Evolutionary conservation across 2,888 invertebrate species (phyloP).

Genomic region (Ectemnius cavifrons): DNA sequence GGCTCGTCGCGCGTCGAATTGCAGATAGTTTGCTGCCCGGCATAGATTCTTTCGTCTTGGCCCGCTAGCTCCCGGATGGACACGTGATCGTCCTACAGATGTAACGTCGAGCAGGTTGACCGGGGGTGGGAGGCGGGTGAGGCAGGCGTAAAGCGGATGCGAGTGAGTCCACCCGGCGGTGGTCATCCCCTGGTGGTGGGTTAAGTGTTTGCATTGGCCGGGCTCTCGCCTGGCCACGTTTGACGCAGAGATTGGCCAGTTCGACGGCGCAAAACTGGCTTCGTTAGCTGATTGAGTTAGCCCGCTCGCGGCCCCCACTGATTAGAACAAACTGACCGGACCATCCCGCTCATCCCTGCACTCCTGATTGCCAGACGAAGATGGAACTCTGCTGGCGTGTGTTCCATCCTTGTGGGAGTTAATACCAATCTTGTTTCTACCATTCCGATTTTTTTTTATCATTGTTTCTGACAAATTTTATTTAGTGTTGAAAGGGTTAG

Average conservation of each 20-base stretch:
- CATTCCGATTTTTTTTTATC: too few relatives aligned
- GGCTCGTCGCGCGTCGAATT: conserved; percentile 11
- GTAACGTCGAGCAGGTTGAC: neutral
- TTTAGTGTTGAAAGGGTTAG: too few relatives aligned
- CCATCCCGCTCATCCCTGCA: conserved; percentile 66
- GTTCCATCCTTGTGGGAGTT: neutral
- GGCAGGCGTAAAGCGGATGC: too few relatives aligned
- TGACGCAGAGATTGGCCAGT: conserved; percentile 67
- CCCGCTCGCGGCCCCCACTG: conserved; percentile 73
- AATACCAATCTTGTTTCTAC: neutral
- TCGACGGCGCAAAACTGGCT: conserved; percentile 66
- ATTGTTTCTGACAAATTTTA: too few relatives aligned
- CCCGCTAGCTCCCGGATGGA: conserved; percentile 1
- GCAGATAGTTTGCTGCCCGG: conserved; percentile 42
- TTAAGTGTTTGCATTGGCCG: conserved; percentile 69
- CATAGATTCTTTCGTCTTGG: conserved; percentile 55
- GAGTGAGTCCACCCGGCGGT: too few relatives aligned
- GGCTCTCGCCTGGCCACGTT: conserved; percentile 48
- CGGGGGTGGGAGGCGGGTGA: too few relatives aligned
- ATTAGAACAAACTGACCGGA: conserved; percentile 77
- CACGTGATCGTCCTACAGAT: conserved; percentile 60
- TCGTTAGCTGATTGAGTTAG: conserved; percentile 77
- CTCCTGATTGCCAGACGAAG: conserved; percentile 68
- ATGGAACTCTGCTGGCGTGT: neutral
- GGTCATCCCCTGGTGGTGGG: conserved; percentile 14